Base-by-base conservation (phyloP, 2,113 vertebrate species). In the Craseonycteris thonglongyai region DNA sequence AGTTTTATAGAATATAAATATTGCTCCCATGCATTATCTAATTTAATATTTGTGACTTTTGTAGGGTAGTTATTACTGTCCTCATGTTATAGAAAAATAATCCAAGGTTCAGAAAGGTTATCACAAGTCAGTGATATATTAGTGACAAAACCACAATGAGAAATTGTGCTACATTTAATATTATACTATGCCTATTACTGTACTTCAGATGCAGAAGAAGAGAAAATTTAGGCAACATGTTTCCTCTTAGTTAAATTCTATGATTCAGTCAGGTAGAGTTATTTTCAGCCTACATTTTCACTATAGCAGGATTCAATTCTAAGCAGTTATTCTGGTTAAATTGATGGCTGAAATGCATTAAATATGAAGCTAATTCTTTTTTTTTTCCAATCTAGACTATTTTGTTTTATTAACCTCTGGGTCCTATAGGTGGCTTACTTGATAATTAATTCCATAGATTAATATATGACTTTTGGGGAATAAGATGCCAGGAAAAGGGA, bases 321-420 rank as follows among this genome's bases (percentile, higher is more conserved):
- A 84, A 66, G 65, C 26, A 79, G 47, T 76, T 93, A 45, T 90
- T 95, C 35, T 90, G 15, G 33, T 92, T 95, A 66, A 87, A 93
- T 19, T 83, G 58, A 76, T 85, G 88, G 42, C 42, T 59, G 26
- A 88, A 91, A 51, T 38, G 58, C 47, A 63, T 90, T 92, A 69
- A 90, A 80, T 54, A 92, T 24, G 89, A 47, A 93, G 24, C 33
- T 75, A 26, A 65, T 66, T 22, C 63, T 66, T 83, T 81, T 74
- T 49, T 40, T 66, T 83, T 81, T 74, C 42, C 35, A 28, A 38
- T 47, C 28, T 89, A 80, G 59, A 88, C 45, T 56, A 35, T 90
- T 82, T 28, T 42, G 30, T 88, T 90, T 84, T 76, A 83, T 93
- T 83, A 75, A 82, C 92, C 21, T 79, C 15, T 82, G 54, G 22